phyloP scores from a whole-genome alignment of 2,888 invertebrate genomes.

The Venusia cambrica region DNA sequence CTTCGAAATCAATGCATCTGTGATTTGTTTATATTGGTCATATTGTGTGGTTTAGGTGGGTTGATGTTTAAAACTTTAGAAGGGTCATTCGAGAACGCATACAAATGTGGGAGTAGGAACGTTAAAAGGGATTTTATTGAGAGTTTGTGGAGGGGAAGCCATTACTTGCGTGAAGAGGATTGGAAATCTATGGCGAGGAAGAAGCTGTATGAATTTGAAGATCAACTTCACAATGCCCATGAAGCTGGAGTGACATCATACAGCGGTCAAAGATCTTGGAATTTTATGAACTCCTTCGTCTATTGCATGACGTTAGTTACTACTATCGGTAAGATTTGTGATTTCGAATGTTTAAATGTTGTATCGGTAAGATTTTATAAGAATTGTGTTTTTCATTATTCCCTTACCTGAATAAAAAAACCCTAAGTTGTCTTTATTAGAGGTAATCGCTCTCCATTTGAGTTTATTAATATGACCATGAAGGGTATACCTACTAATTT shows the following conservation, averaged over 20 bases:
- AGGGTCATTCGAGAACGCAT: conserved; percentile 91
- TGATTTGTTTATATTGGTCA: conserved; percentile 84
- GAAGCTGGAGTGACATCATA: conserved; percentile 92
- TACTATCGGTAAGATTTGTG: conserved; percentile 96
- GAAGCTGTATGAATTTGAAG: conserved; percentile 91
- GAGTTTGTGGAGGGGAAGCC: conserved; percentile 89
- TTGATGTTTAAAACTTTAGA: conserved; percentile 91
- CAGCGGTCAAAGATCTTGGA: conserved; percentile 93
- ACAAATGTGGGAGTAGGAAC: conserved; percentile 93
- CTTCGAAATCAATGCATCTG: conserved; percentile 85
- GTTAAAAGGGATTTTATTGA: conserved; percentile 94
- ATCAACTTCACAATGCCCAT: conserved; percentile 90
- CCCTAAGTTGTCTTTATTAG: too few species aligned
- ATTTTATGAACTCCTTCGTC: conserved; percentile 91
- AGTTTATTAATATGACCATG: too few species aligned
- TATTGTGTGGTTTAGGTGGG: conserved; percentile 90
- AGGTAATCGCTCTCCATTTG: too few species aligned
- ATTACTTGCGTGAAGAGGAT: conserved; percentile 91
- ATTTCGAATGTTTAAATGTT: too few species aligned
- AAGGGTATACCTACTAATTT: too few species aligned
- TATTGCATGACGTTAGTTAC: conserved; percentile 93
- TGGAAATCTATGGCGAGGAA: conserved; percentile 93
- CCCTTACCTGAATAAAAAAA: too few species aligned
- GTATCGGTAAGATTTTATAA: conserved; percentile 86
- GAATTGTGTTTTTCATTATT: conserved; percentile 4